These are phyloP conservation scores for Schizothorax lantsangensis DNA, from an alignment of 2,797 vertebrate genomes.

Conservation along the genomic window DNA sequence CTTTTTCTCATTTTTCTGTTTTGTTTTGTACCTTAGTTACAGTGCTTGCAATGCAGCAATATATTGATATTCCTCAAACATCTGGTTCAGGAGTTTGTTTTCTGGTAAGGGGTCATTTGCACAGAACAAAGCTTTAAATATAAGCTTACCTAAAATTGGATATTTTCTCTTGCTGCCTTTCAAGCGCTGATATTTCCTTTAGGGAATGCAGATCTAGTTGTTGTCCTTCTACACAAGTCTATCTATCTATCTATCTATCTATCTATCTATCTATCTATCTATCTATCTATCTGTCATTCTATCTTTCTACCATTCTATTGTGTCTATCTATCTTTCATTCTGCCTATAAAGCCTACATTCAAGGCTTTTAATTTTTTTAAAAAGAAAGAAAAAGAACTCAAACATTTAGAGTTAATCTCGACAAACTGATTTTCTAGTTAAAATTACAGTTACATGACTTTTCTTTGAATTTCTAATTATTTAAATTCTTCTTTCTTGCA, in stretches of 20 bases:
- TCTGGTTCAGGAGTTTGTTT: conserved; percentile 10
- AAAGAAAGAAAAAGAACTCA: not conserved
- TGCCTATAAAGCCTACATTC: not conserved
- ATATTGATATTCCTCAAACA: conserved; percentile 11
- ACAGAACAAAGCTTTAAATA: not conserved
- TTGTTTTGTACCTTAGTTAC: conserved; percentile 12
- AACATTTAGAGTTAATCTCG: not conserved
- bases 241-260: not conserved
- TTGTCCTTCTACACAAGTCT: not conserved
- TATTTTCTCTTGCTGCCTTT: not conserved
- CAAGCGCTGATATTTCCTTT: not conserved
- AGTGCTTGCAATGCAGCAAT: not conserved
- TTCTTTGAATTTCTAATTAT: not conserved
- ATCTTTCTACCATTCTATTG: not conserved
- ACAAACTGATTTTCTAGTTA: not conserved
- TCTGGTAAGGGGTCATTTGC: conserved; percentile 4
- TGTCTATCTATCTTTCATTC: not conserved
- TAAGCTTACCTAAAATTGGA: conserved; percentile 5
- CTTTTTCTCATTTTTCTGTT: conserved; percentile 19
- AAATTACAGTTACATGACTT: not conserved
- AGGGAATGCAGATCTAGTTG: not conserved
- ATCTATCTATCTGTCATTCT: not conserved
- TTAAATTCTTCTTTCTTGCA: not conserved
- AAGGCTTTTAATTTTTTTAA: not conserved
- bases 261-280: not conserved